Evolutionary conservation across 2,888 invertebrate species (phyloP).

Genomic region (Ptycholaimellus sp.): DNA sequence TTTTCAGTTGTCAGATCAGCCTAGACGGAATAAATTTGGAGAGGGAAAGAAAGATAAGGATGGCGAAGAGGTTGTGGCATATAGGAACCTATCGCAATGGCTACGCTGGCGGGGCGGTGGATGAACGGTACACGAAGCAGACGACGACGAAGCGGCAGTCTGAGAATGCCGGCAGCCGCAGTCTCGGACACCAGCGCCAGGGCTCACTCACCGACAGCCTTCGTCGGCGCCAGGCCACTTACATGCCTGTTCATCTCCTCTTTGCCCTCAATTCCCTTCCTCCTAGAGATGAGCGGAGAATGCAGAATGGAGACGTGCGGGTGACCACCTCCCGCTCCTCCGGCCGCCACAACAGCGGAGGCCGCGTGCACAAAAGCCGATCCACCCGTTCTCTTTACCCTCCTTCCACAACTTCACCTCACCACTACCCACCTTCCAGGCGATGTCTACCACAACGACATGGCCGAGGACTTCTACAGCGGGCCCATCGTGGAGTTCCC

Average conservation of each 20-base stretch:
- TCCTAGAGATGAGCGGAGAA: not conserved
- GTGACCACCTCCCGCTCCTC: too few species aligned
- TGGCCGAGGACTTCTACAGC: constrained; percentile 10
- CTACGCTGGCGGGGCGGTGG: not conserved
- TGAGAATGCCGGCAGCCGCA: too few species aligned
- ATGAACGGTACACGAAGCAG: constrained; percentile 14
- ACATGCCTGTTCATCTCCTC: constrained; percentile 9
- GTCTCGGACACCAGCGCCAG: too few species aligned
- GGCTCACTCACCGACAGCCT: too few species aligned
- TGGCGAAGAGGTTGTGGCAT: too few species aligned
- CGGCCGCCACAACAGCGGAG: not conserved
- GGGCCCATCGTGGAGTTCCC: constrained; percentile 22
- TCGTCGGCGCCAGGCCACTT: constrained; percentile 17
- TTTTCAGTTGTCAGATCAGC: too few species aligned
- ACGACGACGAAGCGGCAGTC: constrained; percentile 15
- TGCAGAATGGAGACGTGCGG: constrained; percentile 20
- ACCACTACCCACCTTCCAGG: constrained; percentile 8
- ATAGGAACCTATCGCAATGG: too few species aligned
- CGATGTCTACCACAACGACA: constrained; percentile 13
- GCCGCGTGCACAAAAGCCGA: constrained; percentile 19
- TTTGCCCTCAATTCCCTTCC: not conserved
- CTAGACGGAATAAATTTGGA: too few species aligned
- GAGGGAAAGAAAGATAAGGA: too few species aligned
- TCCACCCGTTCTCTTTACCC: constrained; percentile 13
- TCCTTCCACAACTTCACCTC: not conserved